These are phyloP conservation scores for Coilia nasus DNA, from an alignment of 2,797 vertebrate species.

Conservation along the genomic window DNA sequence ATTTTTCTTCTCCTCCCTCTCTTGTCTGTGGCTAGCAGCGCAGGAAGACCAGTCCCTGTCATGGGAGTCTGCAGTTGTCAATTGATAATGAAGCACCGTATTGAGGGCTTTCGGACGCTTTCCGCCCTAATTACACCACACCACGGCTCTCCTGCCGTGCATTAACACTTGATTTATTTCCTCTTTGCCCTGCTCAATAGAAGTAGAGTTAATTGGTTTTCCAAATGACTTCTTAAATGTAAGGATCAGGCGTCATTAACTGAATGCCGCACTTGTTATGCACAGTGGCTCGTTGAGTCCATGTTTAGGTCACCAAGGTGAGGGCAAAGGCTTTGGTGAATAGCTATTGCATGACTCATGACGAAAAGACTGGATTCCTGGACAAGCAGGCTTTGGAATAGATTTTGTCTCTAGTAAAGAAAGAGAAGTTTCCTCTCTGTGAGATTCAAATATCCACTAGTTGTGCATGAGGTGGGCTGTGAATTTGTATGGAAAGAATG, in stretches of 20 bases:
- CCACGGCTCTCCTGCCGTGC: slow-evolving; percentile 83
- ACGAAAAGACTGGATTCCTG: neutral
- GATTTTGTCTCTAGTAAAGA: neutral
- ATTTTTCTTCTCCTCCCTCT: slow-evolving; percentile 52
- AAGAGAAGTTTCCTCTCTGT: neutral
- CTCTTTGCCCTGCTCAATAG: slow-evolving; percentile 81
- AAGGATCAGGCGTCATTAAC: slow-evolving; percentile 86
- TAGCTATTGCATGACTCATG: slow-evolving; percentile 50
- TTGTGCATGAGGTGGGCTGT: neutral
- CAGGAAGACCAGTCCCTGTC: slow-evolving; percentile 71
- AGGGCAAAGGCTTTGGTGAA: slow-evolving; percentile 57
- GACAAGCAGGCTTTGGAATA: neutral
- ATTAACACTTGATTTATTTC: slow-evolving; percentile 97
- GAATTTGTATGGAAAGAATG: neutral
- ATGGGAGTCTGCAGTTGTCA: slow-evolving; percentile 84
- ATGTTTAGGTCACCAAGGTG: slow-evolving; percentile 71
- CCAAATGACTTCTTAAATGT: slow-evolving; percentile 86
- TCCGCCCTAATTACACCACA: slow-evolving; percentile 88
- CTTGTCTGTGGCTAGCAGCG: neutral
- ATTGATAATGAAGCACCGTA: slow-evolving; percentile 80
- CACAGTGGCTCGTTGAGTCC: slow-evolving; percentile 68
- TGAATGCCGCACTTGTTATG: slow-evolving; percentile 70
- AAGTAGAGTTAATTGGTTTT: slow-evolving; percentile 90
- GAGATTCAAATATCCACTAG: neutral
- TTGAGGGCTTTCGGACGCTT: slow-evolving; percentile 81